A percentile compares a stretch with the other conserved stretches of the same genome.
phyloP scores from a whole-genome alignment of 2,797 vertebrate species.

The Macropus fuliginosus region DNA sequence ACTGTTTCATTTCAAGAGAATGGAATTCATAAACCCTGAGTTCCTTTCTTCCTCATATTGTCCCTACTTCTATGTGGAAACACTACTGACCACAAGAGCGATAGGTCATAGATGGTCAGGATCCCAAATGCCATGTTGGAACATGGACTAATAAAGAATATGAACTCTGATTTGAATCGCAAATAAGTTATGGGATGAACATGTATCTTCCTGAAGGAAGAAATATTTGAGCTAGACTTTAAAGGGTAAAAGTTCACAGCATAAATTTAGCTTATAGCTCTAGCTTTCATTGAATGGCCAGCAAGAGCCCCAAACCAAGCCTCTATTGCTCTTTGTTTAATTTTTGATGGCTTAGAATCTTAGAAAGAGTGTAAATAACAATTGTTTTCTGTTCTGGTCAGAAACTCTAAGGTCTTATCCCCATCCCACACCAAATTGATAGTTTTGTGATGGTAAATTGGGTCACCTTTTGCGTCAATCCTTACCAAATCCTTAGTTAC shows the following conservation, averaged over 20 bases:
- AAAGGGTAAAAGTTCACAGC: not conserved
- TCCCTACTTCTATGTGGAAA: not conserved
- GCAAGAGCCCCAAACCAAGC: not conserved
- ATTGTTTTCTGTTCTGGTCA: not conserved
- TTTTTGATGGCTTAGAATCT: not conserved
- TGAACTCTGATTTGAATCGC: not conserved
- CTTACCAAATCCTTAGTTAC: not conserved
- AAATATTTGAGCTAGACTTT: not conserved
- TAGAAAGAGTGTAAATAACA: not conserved
- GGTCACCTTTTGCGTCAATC: not conserved
- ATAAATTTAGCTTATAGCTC: not conserved
- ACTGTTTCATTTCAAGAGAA: not conserved
- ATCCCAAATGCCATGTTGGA: not conserved
- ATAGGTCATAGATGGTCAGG: not conserved
- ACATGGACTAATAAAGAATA: not conserved
- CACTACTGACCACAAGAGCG: not conserved
- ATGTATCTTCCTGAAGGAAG: not conserved
- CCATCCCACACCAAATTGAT: not conserved
- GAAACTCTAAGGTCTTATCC: not conserved
- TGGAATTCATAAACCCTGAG: not conserved
- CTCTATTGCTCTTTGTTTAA: not conserved
- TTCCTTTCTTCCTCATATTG: not conserved
- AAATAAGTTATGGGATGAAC: not conserved
- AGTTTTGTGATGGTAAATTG: not conserved
- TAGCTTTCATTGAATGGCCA: not conserved